Evolutionary conservation across 2,113 vertebrate species (phyloP).

Genomic region (Sterna hirundo): DNA sequence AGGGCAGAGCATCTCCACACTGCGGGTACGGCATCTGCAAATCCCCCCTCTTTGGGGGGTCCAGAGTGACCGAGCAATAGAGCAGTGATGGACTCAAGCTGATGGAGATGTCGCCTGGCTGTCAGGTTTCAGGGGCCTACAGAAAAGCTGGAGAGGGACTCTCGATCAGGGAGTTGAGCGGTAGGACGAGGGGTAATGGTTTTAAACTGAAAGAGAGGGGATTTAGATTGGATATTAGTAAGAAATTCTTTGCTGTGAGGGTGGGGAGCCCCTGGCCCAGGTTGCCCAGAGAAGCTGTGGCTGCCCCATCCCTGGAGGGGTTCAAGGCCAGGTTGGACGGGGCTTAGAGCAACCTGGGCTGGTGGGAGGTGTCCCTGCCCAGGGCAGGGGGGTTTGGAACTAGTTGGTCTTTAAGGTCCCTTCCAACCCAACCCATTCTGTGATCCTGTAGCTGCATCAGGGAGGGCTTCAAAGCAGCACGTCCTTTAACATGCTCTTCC

Average conservation of each 20-base stretch:
- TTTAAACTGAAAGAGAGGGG: background rate
- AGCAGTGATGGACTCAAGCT: fast-evolving
- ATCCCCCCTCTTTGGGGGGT: too few relatives aligned
- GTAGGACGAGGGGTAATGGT: background rate
- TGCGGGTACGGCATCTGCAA: background rate
- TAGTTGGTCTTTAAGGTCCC: background rate
- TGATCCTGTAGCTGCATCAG: background rate
- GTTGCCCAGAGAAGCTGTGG: background rate
- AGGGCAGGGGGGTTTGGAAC: background rate
- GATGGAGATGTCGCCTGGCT: background rate
- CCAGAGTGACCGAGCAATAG: fast-evolving
- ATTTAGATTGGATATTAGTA: background rate
- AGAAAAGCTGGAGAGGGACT: background rate
- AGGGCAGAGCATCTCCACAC: background rate
- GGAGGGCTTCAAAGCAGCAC: background rate
- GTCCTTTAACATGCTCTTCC: background rate
- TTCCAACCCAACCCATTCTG: background rate
- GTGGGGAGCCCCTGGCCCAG: background rate
- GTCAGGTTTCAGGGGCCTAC: background rate
- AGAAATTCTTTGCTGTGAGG: background rate
- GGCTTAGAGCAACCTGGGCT: background rate
- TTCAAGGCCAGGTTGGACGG: background rate
- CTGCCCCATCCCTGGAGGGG: background rate
- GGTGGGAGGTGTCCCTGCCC: background rate
- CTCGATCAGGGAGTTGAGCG: background rate